These are phyloP conservation scores for Ichneumoninae sp. DNA, from an alignment of 2,888 invertebrate genomes.

Conservation along the genomic window DNA sequence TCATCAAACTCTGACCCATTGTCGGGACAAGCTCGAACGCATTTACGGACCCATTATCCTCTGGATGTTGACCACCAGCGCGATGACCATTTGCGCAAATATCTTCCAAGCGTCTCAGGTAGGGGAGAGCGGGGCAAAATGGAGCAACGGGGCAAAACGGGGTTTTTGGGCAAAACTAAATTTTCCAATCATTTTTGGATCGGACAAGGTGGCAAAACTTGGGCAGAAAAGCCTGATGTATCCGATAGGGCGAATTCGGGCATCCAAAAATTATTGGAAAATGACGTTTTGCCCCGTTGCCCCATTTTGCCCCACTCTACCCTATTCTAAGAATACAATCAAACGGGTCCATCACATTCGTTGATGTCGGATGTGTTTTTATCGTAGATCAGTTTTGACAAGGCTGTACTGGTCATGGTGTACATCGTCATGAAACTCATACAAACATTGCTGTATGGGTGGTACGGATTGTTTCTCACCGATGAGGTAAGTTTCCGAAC, in stretches of 20 bases:
- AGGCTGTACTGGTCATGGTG: constrained; percentile 23
- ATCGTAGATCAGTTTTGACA: constrained; percentile 47
- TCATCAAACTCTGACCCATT: constrained; percentile 65
- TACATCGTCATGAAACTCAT: constrained; percentile 60
- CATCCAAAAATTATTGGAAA: too few species aligned
- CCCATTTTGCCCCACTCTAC: too few species aligned
- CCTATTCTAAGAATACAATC: background rate
- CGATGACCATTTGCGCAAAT: constrained; percentile 71
- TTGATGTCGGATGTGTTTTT: background rate
- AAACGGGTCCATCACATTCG: background rate
- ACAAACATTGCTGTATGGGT: constrained; percentile 66
- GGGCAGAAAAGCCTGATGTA: too few species aligned
- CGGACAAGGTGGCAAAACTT: too few species aligned
- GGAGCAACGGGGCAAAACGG: too few species aligned
- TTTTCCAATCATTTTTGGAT: too few species aligned
- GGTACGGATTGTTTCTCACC: constrained; percentile 62
- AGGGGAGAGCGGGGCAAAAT: too few species aligned
- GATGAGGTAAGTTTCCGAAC: constrained; percentile 54
- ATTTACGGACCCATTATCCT: constrained; percentile 74
- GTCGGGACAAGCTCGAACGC: constrained; percentile 66
- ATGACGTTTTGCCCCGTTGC: too few species aligned
- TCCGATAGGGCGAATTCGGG: too few species aligned
- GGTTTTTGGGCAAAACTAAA: too few species aligned
- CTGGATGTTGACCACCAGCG: constrained; percentile 71
- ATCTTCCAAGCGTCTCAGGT: constrained; percentile 74